These are phyloP conservation scores for Dolichoris vasculosae DNA, from an alignment of 1,140 invertebrate genomes.

Conservation along the genomic window DNA sequence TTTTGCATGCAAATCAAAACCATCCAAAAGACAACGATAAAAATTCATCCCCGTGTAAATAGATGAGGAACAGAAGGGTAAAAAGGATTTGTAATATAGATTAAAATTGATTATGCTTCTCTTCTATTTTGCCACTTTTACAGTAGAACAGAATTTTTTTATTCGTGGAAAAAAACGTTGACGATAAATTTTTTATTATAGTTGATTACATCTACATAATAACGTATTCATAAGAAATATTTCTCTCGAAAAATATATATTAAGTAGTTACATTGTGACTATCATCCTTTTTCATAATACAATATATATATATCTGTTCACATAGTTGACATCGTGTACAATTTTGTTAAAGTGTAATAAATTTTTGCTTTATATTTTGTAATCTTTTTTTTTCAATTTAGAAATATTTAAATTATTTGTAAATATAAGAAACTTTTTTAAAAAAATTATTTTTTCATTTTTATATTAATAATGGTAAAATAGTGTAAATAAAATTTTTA, in stretches of 20 bases:
- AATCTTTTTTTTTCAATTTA: no score
- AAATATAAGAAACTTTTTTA: no score
- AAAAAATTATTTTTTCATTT: no score
- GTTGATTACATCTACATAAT: not conserved
- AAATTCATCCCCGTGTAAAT: not conserved
- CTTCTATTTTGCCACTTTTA: not conserved
- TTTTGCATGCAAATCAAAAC: conserved; percentile 67
- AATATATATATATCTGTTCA: no score
- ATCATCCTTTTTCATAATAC: no score
- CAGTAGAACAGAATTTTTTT: not conserved
- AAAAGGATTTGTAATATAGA: conserved; percentile 41
- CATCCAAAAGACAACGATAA: not conserved
- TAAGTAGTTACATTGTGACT: no score
- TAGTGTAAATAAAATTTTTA: no score
- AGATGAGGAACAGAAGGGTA: not conserved
- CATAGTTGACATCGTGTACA: no score
- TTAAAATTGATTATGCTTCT: conserved; percentile 40
- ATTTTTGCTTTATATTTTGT: no score
- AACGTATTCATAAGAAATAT: not conserved
- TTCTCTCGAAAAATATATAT: not conserved
- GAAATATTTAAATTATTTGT: no score
- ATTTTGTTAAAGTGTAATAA: no score
- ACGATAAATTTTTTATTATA: not conserved
- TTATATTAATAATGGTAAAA: no score
- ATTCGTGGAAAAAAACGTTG: not conserved